Conservation (phyloP, 2,888 invertebrate genomes). For the Proisotoma minuta region DNA sequence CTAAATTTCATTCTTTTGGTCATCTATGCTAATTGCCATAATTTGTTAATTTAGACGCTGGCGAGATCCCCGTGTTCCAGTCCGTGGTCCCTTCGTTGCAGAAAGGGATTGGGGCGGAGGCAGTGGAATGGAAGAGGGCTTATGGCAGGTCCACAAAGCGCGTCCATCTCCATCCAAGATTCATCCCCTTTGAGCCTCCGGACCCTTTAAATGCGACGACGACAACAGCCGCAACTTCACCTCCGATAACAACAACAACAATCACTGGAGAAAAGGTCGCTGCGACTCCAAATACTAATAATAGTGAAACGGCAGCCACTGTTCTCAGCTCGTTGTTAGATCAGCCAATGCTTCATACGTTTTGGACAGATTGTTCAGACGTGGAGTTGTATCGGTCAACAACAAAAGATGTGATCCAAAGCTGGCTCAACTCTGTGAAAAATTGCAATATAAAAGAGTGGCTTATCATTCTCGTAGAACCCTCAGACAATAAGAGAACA, state of each 20-base stretch:
- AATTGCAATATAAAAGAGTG: conserved; percentile 69
- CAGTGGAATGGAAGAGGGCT: conserved; percentile 86
- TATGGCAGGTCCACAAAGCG: conserved; percentile 79
- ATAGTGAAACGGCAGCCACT: background rate
- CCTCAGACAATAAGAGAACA: conserved; percentile 82
- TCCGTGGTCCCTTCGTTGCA: conserved; percentile 72
- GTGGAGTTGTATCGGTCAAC: conserved; percentile 82
- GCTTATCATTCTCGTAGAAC: conserved; percentile 89
- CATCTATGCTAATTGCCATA: background rate
- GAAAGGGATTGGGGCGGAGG: conserved; percentile 77
- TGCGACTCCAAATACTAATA: background rate
- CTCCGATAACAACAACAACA: background rate
- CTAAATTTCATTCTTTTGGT: background rate
- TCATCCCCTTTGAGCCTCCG: conserved; percentile 42
- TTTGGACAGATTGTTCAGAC: conserved; percentile 92
- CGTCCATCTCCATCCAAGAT: conserved; percentile 61
- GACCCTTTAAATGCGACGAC: conserved; percentile 58
- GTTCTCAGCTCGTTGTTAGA: conserved; percentile 60
- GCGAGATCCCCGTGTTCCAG: conserved; percentile 77
- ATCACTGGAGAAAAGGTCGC: conserved; percentile 25
- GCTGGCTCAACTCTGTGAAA: conserved; percentile 76
- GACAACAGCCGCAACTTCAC: background rate
- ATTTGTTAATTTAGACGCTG: conserved; percentile 61
- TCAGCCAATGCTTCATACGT: conserved; percentile 87
- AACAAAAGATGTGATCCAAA: conserved; percentile 81